Evolutionary conservation across 2,113 vertebrate genomes (phyloP).

Genomic region (Protobothrops mucrosquamatus): DNA sequence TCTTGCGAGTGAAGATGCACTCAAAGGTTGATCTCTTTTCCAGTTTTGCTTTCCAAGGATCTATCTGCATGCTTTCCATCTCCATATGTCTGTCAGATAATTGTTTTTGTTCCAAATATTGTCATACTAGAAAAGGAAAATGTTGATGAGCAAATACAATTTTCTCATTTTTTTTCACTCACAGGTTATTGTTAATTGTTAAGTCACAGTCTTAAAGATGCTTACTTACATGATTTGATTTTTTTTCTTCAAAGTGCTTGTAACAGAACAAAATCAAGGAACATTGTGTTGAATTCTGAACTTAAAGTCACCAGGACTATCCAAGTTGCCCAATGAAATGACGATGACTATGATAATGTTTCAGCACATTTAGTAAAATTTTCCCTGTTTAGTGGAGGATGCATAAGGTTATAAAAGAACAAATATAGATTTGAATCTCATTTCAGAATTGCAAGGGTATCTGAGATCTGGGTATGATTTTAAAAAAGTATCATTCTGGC

Average conservation of each 20-base stretch:
- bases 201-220: neutral
- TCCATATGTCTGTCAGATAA: slow-evolving; percentile 26
- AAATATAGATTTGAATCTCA: neutral
- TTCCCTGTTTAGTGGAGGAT: neutral
- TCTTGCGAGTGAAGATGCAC: slow-evolving; percentile 1
- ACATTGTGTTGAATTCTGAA: slow-evolving; percentile 5
- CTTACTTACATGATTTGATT: neutral
- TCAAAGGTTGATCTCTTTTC: slow-evolving; percentile 7
- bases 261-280: neutral
- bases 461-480: neutral
- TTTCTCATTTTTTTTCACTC: slow-evolving; percentile 42
- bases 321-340: slow-evolving; percentile 32
- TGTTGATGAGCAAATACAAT: neutral
- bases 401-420: neutral
- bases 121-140: neutral
- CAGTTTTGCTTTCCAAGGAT: slow-evolving; percentile 34
- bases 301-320: slow-evolving; percentile 22
- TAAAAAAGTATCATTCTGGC: neutral
- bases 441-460: neutral
- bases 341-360: slow-evolving; percentile 20
- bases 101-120: slow-evolving; percentile 32
- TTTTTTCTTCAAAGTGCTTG: neutral
- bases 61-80: slow-evolving; percentile 24
- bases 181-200: neutral
- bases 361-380: neutral